Base-by-base conservation (phyloP, 1,140 invertebrate genomes). In the Augochlora pura region DNA sequence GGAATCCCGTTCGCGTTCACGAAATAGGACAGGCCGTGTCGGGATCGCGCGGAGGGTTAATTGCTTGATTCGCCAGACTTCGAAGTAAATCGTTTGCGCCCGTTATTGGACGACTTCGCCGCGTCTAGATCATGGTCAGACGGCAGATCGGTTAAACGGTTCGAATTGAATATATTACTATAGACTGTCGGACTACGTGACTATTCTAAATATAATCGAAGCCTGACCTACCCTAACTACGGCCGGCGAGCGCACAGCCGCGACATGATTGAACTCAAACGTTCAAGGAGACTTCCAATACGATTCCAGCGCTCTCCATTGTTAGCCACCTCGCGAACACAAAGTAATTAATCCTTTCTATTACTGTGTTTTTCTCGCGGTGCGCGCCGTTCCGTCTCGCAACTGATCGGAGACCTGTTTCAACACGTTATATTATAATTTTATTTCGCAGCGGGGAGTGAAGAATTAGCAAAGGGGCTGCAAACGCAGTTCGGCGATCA, bases 191-290 rank as follows among this genome's bases (percentile, higher is more conserved):
- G 39, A 60, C 46, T 21, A 65, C 60, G 32, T 42, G 42, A 63
- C 67, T 63, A 71, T 78, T 78, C 76, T 78, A 78, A 78, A 78
- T 78, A 78, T 72, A 78, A 78, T 80, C 64, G 65, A 74, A 63
- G 64, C 72, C 52, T 62, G 73, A 85, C 82, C 82, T 85, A 76
- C 23, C 83, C 62, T 49, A 79, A 80, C 69, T 75, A n/a, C 52
- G 12, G 8, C 67, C 54, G 52, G 66, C 60, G 69, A 72, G 21
- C n/a, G 66, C 74, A 83, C 38, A 68, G 49, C 66, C 67, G 59
- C 67, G n/a, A 18, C 42, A 68, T 73, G 63, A 77, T 64, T 59
- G 66, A 77, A 27, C 75, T 60, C 23, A 69, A 77, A 62, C 66
- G 74, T 69, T 69, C 75, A 62, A 77, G 66, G 75, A 77, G 75